These are phyloP conservation scores for Cottus gobio DNA, from an alignment of 2,113 vertebrate species.

Conservation along the genomic window DNA sequence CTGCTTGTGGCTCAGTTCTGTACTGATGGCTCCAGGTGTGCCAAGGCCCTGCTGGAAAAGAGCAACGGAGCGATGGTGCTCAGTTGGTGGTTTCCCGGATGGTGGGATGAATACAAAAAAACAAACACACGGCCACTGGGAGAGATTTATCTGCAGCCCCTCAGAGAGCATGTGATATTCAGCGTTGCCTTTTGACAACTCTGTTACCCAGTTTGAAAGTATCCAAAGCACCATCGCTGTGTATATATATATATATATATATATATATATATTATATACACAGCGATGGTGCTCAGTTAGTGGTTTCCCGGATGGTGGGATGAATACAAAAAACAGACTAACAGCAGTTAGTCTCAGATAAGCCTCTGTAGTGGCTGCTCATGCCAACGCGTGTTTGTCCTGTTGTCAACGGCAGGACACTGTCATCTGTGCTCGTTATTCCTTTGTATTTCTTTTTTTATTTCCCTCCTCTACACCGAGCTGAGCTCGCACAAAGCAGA, in stretches of 20 bases:
- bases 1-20: slow-evolving; percentile 10
- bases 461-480: slow-evolving; percentile 51
- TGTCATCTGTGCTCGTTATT: slow-evolving; percentile 24
- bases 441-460: neutral
- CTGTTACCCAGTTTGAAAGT: slow-evolving; percentile 8
- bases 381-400: slow-evolving; percentile 36
- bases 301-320: too few relatives aligned
- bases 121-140: neutral
- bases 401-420: slow-evolving; percentile 51
- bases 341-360: slow-evolving; percentile 30
- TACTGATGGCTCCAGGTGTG: slow-evolving; percentile 40
- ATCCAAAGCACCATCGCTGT: too few relatives aligned
- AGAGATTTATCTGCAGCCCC: slow-evolving; percentile 1
- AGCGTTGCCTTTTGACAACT: neutral
- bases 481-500: slow-evolving; percentile 58
- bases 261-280: too few relatives aligned
- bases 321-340: neutral
- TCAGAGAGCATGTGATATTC: slow-evolving; percentile 4
- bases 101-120: slow-evolving; percentile 32
- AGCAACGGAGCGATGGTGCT: neutral
- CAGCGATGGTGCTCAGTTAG: too few relatives aligned
- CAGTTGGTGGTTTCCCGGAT: slow-evolving; percentile 37
- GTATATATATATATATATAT: neutral
- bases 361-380: slow-evolving; percentile 8
- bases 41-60: neutral